Base-by-base conservation (phyloP, 2,113 vertebrate genomes). In the Paratilapia polleni region DNA sequence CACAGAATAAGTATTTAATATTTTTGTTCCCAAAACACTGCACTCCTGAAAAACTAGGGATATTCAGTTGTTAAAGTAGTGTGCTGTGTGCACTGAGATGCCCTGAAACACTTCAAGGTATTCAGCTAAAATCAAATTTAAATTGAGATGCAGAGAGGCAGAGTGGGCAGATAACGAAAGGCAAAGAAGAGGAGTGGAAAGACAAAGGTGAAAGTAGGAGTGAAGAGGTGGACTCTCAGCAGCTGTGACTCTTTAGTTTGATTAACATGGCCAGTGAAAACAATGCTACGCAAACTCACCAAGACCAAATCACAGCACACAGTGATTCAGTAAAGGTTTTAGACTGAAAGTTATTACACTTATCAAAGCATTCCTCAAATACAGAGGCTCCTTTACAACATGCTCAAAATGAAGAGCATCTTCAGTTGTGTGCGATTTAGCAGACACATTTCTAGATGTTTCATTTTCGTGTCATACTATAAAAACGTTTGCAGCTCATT, bases 61-160 rank as follows among this genome's bases (percentile, higher is more conserved):
- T 47, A 47, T 47, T 66, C 63, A 43, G 17, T 66, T 66, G 38
- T 47, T 26, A 66, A 66, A 28, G 64, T 20, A 47, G 14, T 2
- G 8, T 24, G 8, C 15, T 12, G 64, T 26, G 22, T 68, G 22
- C 17, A 28, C 8, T 19, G 64, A 19, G 64, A 28, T 49, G 22
- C 64, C 22, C 41, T 68, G 41, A 68, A 68, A 68, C 64, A 68
- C 64, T 68, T 68, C 14, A 68, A 49, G 41, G 64, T 68, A 68
- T 68, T 68, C 64, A 49, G 41, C 41, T 68, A 22, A 68, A 68
- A 68, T 68, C 22, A 68, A 68, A 49, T 68, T 49, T 49, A 26
- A 68, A 68, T 49, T 26, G 64, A 47, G 64, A 68, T 68, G 64
- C 64, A 68, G 41, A 68, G 64, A 68, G 22, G 64, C 64, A 68